Evolutionary conservation across 2,888 invertebrate genomes (phyloP), one percentile per base, ranked within the genome.

Genomic region (Priocnemis perturbator): DNA sequence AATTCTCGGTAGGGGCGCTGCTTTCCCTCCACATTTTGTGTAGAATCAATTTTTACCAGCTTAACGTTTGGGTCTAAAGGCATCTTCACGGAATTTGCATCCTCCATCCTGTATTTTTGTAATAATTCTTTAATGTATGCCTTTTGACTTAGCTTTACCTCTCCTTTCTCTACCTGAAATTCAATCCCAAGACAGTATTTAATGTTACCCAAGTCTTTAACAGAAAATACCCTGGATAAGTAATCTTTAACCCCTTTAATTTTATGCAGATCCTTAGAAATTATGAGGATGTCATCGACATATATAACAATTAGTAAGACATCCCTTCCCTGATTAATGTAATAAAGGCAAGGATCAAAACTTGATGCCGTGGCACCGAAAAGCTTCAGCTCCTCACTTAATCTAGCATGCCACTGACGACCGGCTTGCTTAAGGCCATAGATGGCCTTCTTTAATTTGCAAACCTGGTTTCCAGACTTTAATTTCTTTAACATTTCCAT

Each of bases 341-440:
- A 20, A 37, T 60, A 66, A 0, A 66, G 60, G 21, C 66, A 66
- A 0, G 60, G 56, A 15, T 60, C 66, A 14, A 23, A 21, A 14
- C 20, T 47, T 30, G 60, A 47, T 37, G 65, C 15, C 0, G 2
- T 19, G 11, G 50, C 9, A n/a, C 44, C 57, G 11, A 48, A 17
- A 0, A 14, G 0, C 21, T 23, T 61, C 3, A 62, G 20, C 15
- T 21, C 50, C 23, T 57, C 9, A 21, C 30, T 45, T 2, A 60
- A 44, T 1, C 44, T 60, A 9, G n/a, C 7, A 44, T 50, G 14
- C 56, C 68, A 58, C 3, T 15, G 19, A 2, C 48, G 23, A 15
- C 47, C 65, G 0, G 66, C 30, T 19, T 67, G 67, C 50, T 67
- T 57, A n/a, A 67, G 26, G 0, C 67, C 67, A 30, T 67, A 67